A percentile compares a stretch with the other conserved stretches of the same genome.
These are phyloP conservation scores for Thrips palmi DNA, from an alignment of 1,140 invertebrate species.

Conservation along the genomic window DNA sequence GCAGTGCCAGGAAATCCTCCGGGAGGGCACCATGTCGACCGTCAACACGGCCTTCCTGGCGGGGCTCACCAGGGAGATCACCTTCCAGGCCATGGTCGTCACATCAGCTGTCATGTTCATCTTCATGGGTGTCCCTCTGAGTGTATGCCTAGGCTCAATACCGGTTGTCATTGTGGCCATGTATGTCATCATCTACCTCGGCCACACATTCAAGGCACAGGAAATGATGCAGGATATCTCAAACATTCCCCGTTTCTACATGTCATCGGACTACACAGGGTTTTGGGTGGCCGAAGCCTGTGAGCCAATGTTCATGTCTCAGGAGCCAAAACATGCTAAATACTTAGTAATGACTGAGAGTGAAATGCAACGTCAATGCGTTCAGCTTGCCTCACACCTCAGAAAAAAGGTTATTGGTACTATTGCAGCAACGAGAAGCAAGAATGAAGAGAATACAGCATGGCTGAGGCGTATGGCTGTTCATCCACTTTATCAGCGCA, in stretches of 20 bases:
- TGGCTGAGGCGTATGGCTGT: conserved; percentile 33
- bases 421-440: conserved; percentile 24
- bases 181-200: conserved; percentile 25
- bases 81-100: conserved; percentile 29
- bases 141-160: conserved; percentile 25
- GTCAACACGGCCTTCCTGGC: conserved; percentile 25
- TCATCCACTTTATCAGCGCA: conserved; percentile 23
- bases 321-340: conserved; percentile 18
- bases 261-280: conserved; percentile 18
- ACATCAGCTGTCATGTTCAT: conserved; percentile 31
- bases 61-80: conserved; percentile 27
- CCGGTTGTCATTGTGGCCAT: conserved; percentile 24
- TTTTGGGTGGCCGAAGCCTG: conserved; percentile 32
- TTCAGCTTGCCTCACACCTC: conserved; percentile 19
- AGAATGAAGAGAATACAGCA: conserved; percentile 24
- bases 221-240: conserved; percentile 25
- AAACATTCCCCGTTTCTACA: conserved; percentile 21
- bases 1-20: conserved; percentile 24
- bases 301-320: conserved; percentile 20
- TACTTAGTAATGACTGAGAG: conserved; percentile 23
- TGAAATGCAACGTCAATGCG: conserved; percentile 20
- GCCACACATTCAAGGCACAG: conserved; percentile 24
- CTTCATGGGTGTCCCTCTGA: conserved; percentile 30
- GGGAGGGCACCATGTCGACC: conserved; percentile 26
- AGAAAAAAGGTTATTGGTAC: conserved; percentile 28